Percentiles rank a stretch among this genome's conserved stretches.
Conservation (phyloP, 1,140 invertebrate genomes). For the Pogonus chalceus region DNA sequence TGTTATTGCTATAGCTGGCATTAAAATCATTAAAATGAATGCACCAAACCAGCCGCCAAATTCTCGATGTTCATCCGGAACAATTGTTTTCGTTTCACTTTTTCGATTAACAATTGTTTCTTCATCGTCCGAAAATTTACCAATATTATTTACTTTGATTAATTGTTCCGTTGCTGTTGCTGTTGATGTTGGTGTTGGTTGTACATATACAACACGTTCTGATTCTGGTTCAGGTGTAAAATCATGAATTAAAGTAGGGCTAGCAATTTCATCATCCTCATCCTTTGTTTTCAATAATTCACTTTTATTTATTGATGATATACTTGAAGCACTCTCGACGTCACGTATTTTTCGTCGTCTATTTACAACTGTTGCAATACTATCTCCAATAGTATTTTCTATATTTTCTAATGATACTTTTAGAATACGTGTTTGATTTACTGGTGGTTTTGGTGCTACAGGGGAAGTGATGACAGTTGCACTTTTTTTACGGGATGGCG, state of each 20-base stretch:
- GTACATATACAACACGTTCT: slow-evolving; percentile 26
- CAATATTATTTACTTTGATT: slow-evolving; percentile 8
- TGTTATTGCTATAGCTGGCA: slow-evolving; percentile 25
- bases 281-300: no score
- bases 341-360: no score
- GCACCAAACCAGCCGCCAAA: slow-evolving; percentile 33
- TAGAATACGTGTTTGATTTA: not conserved
- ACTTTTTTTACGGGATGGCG: not conserved
- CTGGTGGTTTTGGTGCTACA: no score
- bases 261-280: no score
- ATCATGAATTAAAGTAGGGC: no score
- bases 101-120: slow-evolving; percentile 18
- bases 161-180: slow-evolving; percentile 12
- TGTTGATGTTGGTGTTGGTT: slow-evolving; percentile 20
- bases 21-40: slow-evolving; percentile 22
- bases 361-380: no score
- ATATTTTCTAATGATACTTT: not conserved
- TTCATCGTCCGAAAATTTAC: slow-evolving; percentile 39
- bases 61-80: slow-evolving; percentile 24
- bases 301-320: no score
- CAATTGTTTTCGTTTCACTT: slow-evolving; percentile 19
- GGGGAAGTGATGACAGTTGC: not conserved
- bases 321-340: no score
- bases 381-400: not conserved
- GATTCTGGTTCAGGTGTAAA: slow-evolving; percentile 15